Base-by-base conservation (phyloP, 2,113 vertebrate genomes). In the Ginglymostoma cirratum region DNA sequence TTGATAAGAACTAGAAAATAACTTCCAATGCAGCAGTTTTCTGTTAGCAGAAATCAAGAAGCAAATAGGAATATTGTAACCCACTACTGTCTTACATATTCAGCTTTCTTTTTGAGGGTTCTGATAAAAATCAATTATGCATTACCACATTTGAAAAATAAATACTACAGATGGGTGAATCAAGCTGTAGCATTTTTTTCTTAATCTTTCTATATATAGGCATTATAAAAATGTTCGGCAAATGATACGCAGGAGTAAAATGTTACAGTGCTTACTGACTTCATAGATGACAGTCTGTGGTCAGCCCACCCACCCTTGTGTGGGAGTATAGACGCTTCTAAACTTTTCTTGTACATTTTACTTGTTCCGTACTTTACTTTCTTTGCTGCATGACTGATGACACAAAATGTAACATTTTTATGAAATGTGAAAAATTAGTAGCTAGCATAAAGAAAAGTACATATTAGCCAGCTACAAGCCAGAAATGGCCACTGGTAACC, bases 231-330 rank as follows among this genome's bases (percentile, higher is more conserved):
- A 67, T 70, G 92, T 67, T 45, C 67, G 21, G 55, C 87, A 14
- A 90, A 45, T 70, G 67, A 95, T 95, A 93, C 89, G 89, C 89
- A 93, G 38, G 69, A 95, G 69, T 95, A 45, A 72, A 95, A 95
- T 72, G 89, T 93, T 93, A 93, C 61, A 93, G 89, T 95, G 45
- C 94, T 95, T 95, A 72, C 94, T 95, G 69, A 95, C 94, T 95
- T 95, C 94, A 95, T 48, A 95, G 94, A 95, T 72, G 94, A 30
- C 66, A 95, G 45, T 72, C 94, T 95, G 94, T 95, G 94, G 94
- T 95, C 69, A 95, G 66, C 94, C 93, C 48, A 95, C 94, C 67
- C 67, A 95, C 94, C 66, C 23, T 95, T 95, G 94, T 95, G 94
- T 95, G 69, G 94, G 94, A 48, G 94, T 72, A 52, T 76, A 95